phyloP scores from a whole-genome alignment of 2,113 vertebrate genomes.

The Oreochromis spilurus region DNA sequence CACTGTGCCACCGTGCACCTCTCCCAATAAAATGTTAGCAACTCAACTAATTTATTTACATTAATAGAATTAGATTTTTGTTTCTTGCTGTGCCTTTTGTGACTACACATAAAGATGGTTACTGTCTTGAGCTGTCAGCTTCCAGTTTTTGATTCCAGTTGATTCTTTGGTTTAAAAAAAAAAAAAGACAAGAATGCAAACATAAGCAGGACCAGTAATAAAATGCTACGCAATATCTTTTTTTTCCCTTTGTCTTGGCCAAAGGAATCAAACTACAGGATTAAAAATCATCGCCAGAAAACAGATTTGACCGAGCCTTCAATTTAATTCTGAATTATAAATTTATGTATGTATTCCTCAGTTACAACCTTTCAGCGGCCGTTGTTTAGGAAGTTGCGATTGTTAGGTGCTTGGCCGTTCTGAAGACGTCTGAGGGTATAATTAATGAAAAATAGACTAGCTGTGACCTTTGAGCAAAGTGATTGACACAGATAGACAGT shows the following conservation, averaged over 20 bases:
- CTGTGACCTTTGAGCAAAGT: conserved; percentile 74
- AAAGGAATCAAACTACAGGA: neutral
- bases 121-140: neutral
- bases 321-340: neutral
- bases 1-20: too few relatives aligned
- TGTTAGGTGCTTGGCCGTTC: conserved; percentile 39
- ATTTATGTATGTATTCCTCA: conserved; percentile 41
- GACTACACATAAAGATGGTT: neutral
- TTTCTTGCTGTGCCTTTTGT: neutral
- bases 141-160: neutral
- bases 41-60: neutral
- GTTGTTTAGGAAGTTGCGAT: conserved; percentile 30
- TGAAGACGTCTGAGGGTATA: conserved; percentile 65
- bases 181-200: neutral
- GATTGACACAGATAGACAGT: conserved; percentile 76
- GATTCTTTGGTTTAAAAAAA: neutral
- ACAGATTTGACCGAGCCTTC: neutral
- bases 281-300: neutral
- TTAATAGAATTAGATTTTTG: neutral
- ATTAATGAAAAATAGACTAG: conserved; percentile 73
- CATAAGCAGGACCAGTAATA: neutral
- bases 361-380: conserved; percentile 38
- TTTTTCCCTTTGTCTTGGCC: neutral
- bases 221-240: neutral
- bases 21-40: too few relatives aligned